Base-by-base conservation (phyloP, 1,140 invertebrate genomes). In the Phortica variegata region DNA sequence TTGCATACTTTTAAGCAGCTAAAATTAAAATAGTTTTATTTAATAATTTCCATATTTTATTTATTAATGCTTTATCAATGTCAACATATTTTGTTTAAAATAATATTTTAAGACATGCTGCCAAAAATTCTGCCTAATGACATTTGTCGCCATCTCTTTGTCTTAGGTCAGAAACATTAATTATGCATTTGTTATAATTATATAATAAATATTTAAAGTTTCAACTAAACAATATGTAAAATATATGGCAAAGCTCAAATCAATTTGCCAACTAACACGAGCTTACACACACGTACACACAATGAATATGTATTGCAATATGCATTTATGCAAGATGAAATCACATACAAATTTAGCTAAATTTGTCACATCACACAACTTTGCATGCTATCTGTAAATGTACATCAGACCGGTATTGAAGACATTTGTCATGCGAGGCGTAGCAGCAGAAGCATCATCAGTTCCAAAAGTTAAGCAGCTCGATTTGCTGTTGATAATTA, bases 151-250 rank as follows among this genome's bases (percentile, higher is more conserved):
- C n/a, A n/a, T n/a, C n/a, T n/a, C n/a, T 51, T 52, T 57, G 55
- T 37, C 51, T 31, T 32, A 18, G 26, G 16, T 15, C 23, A 43
- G 43, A 46, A 47, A 52, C 68, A 66, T 68, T 68, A 66, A 68
- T 63, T 66, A 68, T 46, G 58, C 58, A 66, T 66, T 55, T 56
- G 68, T 66, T 68, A 66, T 49, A 53, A 53, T 58, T 62, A 45
- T 58, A 52, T 63, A 66, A 66, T 66, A 58, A 63, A 66, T 68
- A 58, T 50, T 53, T 60, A 66, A 63, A 57, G 60, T 63, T 68
- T 66, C 58, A 63, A 58, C 52, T 56, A 38, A 49, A 46, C 36
- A 49, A 55, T 57, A 60, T 52, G 49, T 55, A 51, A 45, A 54
- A 54, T 59, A 48, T 49, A 55, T 60, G 57, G 39, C 51, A 49